phyloP scores from a whole-genome alignment of 2,888 invertebrate species.

The Spodoptera picta region DNA sequence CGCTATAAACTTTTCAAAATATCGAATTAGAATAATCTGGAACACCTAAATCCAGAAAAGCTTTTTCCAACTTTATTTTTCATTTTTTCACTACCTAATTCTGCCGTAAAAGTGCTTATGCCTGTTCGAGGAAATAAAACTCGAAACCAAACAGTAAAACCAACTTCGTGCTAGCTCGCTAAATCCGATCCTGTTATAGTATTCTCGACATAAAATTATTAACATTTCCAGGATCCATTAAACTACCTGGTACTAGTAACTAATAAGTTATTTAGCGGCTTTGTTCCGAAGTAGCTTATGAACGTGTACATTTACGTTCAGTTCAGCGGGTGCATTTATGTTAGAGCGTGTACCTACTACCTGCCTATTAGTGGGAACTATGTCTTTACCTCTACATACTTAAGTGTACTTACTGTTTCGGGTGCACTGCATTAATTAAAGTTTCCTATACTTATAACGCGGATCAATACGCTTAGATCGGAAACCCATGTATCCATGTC shows the following conservation, averaged over 20 bases:
- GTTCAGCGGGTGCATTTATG: conserved; percentile 14
- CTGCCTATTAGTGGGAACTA: not conserved
- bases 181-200: not conserved
- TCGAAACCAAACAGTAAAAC: no score
- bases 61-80: no score
- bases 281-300: not conserved
- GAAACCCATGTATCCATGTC: conserved; percentile 12
- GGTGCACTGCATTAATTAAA: conserved; percentile 17
- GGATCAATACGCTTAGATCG: conserved; percentile 20
- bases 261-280: conserved; percentile 16
- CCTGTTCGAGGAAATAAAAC: no score
- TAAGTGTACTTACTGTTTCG: not conserved
- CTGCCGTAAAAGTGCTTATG: no score
- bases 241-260: not conserved
- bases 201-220: conserved; percentile 5
- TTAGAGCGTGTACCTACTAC: not conserved
- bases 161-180: no score
- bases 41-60: no score
- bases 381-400: conserved; percentile 7
- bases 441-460: conserved; percentile 22
- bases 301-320: not conserved
- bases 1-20: no score
- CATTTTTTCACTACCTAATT: not conserved
- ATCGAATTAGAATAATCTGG: no score
- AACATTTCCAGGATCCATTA: conserved; percentile 5